Conservation (phyloP, 2,113 vertebrate species). For the Ameiurus melas region DNA sequence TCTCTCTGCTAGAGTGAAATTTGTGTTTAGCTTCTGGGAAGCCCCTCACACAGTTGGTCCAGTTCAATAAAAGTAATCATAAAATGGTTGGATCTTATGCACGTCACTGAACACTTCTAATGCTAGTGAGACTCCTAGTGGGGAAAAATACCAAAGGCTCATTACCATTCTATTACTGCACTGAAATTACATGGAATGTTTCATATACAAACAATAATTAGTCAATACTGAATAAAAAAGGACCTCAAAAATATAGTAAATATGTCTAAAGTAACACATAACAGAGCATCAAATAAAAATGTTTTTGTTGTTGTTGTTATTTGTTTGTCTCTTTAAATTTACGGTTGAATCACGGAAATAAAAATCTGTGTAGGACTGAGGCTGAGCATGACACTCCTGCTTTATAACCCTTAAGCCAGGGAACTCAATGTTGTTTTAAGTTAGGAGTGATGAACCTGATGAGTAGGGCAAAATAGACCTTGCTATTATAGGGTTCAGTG, state of each 20-base stretch:
- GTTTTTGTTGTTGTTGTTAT: no score
- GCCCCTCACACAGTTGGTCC: neutral
- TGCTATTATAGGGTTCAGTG: neutral
- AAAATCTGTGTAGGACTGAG: neutral
- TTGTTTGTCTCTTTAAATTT: neutral
- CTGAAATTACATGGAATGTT: neutral
- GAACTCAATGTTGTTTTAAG: no score
- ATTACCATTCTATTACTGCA: neutral
- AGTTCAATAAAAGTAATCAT: no score
- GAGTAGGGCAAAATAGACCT: neutral
- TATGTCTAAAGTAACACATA: neutral
- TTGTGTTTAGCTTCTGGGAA: neutral
- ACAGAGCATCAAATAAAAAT: neutral
- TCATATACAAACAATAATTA: neutral
- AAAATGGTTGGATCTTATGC: neutral
- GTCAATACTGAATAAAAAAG: neutral
- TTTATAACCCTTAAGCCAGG: no score
- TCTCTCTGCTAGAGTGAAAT: neutral
- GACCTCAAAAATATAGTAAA: neutral
- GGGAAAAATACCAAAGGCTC: neutral
- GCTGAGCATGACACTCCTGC: neutral
- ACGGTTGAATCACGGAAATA: neutral
- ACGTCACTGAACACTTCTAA: neutral
- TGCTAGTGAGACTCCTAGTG: conserved; percentile 5
- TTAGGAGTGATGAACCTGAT: neutral